These are phyloP conservation scores for Cataglyphis altisquamis DNA, from an alignment of 2,888 invertebrate genomes.

Conservation along the genomic window DNA sequence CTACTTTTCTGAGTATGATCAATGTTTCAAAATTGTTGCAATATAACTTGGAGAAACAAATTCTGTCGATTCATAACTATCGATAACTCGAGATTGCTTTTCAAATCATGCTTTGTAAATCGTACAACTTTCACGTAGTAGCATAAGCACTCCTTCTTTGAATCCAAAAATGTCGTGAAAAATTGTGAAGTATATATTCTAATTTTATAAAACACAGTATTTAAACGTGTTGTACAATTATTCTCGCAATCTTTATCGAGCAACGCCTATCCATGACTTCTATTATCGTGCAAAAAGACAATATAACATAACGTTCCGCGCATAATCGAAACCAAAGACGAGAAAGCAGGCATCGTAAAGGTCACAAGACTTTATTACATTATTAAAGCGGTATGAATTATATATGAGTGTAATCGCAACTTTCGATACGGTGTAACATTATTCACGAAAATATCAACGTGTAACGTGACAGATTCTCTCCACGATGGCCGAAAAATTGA, in stretches of 20 bases:
- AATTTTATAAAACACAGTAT: not conserved
- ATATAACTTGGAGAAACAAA: slow-evolving; percentile 52
- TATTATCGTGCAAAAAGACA: slow-evolving; percentile 21
- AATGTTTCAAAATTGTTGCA: slow-evolving; percentile 36
- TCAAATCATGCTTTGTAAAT: not conserved
- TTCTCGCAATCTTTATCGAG: slow-evolving; percentile 3
- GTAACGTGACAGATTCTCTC: not conserved
- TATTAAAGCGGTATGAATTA: slow-evolving; percentile 46
- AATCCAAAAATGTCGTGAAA: slow-evolving; percentile 8
- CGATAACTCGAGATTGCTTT: not conserved
- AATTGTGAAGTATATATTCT: not conserved
- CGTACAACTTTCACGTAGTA: slow-evolving; percentile 20
- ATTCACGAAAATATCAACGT: slow-evolving; percentile 33
- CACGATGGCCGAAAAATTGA: slow-evolving; percentile 10
- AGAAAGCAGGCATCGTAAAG: slow-evolving; percentile 40
- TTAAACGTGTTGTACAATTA: slow-evolving; percentile 1
- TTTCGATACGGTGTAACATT: slow-evolving; percentile 32
- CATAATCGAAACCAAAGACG: slow-evolving; percentile 56
- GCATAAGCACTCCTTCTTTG: not conserved
- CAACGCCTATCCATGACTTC: not conserved
- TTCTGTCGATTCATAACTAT: slow-evolving; percentile 7
- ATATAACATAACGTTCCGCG: slow-evolving; percentile 38
- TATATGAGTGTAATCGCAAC: slow-evolving; percentile 37
- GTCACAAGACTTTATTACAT: slow-evolving; percentile 26
- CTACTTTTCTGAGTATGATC: slow-evolving; percentile 26